A percentile compares a stretch with the other conserved stretches of the same genome.
These are phyloP conservation scores for Heliothis peltigera DNA, from an alignment of 2,888 invertebrate species.

Conservation along the genomic window DNA sequence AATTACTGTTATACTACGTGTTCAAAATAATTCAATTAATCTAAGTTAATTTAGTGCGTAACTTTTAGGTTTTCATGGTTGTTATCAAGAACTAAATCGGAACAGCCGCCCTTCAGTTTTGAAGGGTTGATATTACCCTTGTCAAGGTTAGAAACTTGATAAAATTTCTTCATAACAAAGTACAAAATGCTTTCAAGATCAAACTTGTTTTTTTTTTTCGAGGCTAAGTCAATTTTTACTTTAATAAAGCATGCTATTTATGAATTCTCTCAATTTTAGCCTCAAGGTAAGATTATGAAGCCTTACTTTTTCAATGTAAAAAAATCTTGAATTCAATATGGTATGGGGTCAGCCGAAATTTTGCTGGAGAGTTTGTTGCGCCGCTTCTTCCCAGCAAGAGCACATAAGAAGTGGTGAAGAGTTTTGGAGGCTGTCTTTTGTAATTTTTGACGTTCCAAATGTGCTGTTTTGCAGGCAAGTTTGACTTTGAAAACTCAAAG, in stretches of 20 bases:
- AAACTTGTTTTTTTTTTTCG: conserved; percentile 4
- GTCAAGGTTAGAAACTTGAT: conserved; percentile 16
- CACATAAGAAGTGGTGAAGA: too few species aligned
- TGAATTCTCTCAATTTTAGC: conserved; percentile 13
- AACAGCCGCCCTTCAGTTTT: conserved; percentile 37
- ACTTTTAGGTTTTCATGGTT: conserved; percentile 24
- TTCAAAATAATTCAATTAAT: conserved; percentile 27
- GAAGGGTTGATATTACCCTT: conserved; percentile 12
- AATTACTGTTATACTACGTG: conserved; percentile 16
- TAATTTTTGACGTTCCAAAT: too few species aligned
- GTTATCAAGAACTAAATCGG: conserved; percentile 32
- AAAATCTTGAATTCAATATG: neutral
- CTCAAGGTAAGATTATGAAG: neutral
- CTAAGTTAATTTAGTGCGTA: neutral
- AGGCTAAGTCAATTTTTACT: conserved; percentile 19
- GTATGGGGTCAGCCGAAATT: too few species aligned
- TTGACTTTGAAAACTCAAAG: too few species aligned
- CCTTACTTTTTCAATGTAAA: neutral
- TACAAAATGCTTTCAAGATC: conserved; percentile 18
- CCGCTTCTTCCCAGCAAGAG: too few species aligned
- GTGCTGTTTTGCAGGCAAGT: too few species aligned
- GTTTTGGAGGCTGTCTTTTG: too few species aligned
- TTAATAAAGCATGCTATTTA: conserved; percentile 16
- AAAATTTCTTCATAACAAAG: conserved; percentile 10
- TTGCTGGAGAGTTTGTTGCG: too few species aligned